Conservation (phyloP, 2,113 vertebrate genomes). For the human (Homo sapiens) region DNA sequence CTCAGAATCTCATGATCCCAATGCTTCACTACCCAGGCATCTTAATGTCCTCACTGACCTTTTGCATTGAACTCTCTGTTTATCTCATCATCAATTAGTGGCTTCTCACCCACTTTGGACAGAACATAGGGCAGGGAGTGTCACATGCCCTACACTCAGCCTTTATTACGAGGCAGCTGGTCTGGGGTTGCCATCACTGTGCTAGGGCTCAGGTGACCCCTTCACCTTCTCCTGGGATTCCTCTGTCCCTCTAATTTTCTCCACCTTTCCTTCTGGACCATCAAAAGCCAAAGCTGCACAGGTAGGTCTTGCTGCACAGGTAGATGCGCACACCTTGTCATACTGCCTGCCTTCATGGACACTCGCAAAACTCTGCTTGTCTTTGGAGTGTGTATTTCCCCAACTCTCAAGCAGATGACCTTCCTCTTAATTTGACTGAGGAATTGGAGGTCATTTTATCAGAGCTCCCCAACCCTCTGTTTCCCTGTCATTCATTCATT, state of each 20-base stretch:
- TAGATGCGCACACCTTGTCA: neutral
- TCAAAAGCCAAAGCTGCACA: neutral
- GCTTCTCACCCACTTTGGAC: neutral
- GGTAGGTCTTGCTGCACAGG: neutral
- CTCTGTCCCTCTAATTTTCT: neutral
- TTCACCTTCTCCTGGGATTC: neutral
- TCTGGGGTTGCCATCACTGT: neutral
- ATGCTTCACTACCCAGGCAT: neutral
- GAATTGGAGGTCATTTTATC: neutral
- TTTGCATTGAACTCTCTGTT: neutral
- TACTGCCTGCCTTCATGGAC: neutral
- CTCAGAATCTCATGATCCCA: neutral
- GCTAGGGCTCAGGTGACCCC: neutral
- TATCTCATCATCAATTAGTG: neutral
- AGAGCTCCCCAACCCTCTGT: neutral
- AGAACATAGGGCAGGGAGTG: neutral
- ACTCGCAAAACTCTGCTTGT: neutral
- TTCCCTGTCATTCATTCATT: neutral
- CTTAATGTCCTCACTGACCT: neutral
- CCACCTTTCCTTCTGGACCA: neutral
- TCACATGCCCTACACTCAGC: accelerated
- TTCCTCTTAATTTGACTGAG: neutral
- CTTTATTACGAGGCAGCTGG: neutral
- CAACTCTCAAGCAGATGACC: neutral
- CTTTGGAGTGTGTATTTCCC: neutral